Conservation (phyloP, 2,888 invertebrate genomes). For the Thyatira batis region DNA sequence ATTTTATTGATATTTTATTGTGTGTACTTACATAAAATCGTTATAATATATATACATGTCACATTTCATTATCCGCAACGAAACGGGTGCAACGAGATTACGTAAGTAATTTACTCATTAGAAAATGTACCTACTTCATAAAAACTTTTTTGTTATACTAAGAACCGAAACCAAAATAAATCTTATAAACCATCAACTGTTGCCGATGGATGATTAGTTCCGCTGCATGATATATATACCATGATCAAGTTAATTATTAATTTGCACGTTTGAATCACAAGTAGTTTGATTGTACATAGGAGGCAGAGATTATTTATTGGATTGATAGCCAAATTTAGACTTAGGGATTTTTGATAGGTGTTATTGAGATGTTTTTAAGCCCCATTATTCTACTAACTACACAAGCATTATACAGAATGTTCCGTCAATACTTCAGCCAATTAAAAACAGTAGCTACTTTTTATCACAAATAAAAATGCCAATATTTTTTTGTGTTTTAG, state of each 20-base stretch:
- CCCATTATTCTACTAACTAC: background rate
- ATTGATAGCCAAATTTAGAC: background rate
- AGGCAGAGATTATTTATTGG: constrained; percentile 6
- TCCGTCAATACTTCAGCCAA: background rate
- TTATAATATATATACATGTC: constrained; percentile 31
- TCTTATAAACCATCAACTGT: constrained; percentile 62
- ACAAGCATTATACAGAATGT: background rate
- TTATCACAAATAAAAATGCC: no score
- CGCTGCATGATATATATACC: constrained; percentile 70
- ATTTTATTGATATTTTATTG: background rate
- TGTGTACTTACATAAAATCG: constrained; percentile 10
- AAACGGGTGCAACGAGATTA: constrained; percentile 77
- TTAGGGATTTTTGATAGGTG: background rate
- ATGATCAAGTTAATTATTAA: constrained; percentile 46
- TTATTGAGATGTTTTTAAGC: background rate
- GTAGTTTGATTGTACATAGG: constrained; percentile 47
- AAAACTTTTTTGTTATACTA: constrained; percentile 56
- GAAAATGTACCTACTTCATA: constrained; percentile 64
- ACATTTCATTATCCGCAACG: constrained; percentile 69
- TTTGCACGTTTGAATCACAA: constrained; percentile 63
- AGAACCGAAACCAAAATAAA: constrained; percentile 53
- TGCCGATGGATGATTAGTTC: constrained; percentile 65
- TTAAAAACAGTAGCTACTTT: background rate
- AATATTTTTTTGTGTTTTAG: background rate
- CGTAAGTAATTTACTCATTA: constrained; percentile 75